A percentile compares a stretch with the other conserved stretches of the same genome.
These are phyloP conservation scores for Muntiacus reevesi DNA, from an alignment of 2,113 vertebrate species.

Conservation along the genomic window DNA sequence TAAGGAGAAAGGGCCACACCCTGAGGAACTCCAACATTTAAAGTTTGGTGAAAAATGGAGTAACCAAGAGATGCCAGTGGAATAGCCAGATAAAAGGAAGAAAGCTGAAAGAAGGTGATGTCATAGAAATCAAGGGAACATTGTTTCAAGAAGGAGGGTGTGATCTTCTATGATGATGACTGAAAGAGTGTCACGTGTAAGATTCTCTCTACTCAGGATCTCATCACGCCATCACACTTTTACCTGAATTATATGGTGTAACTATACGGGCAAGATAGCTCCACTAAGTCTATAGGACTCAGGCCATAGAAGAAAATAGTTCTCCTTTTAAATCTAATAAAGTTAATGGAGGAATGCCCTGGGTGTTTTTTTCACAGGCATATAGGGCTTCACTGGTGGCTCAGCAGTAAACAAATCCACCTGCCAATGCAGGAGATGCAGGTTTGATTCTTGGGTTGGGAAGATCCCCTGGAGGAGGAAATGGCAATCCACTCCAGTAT, in stretches of 20 bases:
- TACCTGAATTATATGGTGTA: neutral
- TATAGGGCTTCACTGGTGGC: neutral
- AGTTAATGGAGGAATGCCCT: neutral
- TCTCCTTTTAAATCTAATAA: slow-evolving; percentile 38
- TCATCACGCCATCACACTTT: neutral
- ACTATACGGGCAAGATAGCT: neutral
- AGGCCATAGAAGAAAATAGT: neutral
- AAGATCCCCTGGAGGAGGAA: neutral
- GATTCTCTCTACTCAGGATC: neutral
- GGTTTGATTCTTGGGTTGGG: neutral
- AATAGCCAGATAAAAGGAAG: neutral
- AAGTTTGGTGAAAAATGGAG: neutral
- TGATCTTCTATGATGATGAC: neutral
- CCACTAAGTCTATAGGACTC: neutral
- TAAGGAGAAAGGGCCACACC: neutral
- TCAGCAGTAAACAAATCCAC: neutral
- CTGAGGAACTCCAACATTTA: neutral
- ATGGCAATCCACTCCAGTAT: neutral
- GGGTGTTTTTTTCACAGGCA: slow-evolving; percentile 35
- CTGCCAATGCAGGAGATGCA: neutral
- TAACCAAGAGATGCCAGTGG: neutral
- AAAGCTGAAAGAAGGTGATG: neutral
- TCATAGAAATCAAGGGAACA: neutral
- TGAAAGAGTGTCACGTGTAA: neutral
- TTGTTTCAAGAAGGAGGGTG: neutral